Percentiles rank a stretch among this genome's conserved stretches.
Evolutionary conservation across 2,888 invertebrate species (phyloP).

Genomic region (Polia nebulosa): DNA sequence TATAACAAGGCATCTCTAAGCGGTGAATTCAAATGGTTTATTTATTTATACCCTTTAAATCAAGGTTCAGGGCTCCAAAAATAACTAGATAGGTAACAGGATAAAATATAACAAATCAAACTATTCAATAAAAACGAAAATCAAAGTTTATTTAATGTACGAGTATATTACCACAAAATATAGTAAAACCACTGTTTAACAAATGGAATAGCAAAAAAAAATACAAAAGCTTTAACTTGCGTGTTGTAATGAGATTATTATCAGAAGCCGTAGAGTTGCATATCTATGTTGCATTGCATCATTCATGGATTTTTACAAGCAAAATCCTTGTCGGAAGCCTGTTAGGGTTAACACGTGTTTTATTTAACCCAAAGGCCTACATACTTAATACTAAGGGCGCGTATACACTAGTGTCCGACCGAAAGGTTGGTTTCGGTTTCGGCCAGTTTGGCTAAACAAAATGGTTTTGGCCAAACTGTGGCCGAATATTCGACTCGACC

Average conservation of each 20-base stretch:
- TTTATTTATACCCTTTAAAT: no score
- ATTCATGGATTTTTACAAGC: constrained; percentile 47
- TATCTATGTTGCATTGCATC: constrained; percentile 46
- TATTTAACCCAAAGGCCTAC: constrained; percentile 28
- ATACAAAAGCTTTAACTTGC: constrained; percentile 24
- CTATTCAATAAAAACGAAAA: background rate
- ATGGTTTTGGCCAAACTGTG: no score
- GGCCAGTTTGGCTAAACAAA: no score
- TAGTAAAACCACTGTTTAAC: constrained; percentile 21
- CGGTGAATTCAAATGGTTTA: no score
- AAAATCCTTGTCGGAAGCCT: constrained; percentile 62
- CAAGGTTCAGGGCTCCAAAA: no score
- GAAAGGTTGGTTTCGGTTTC: no score
- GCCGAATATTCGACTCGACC: no score
- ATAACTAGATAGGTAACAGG: background rate
- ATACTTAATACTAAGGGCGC: constrained; percentile 9
- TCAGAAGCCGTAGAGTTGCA: constrained; percentile 58
- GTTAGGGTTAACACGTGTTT: constrained; percentile 43
- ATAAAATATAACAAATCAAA: constrained; percentile 16
- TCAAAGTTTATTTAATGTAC: constrained; percentile 47
- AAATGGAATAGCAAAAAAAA: constrained; percentile 19
- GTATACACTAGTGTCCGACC: no score
- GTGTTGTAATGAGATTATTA: constrained; percentile 60
- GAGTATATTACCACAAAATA: constrained; percentile 26
- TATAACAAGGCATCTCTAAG: background rate